phyloP scores from a whole-genome alignment of 1,140 invertebrate genomes.

The Pantala flavescens region DNA sequence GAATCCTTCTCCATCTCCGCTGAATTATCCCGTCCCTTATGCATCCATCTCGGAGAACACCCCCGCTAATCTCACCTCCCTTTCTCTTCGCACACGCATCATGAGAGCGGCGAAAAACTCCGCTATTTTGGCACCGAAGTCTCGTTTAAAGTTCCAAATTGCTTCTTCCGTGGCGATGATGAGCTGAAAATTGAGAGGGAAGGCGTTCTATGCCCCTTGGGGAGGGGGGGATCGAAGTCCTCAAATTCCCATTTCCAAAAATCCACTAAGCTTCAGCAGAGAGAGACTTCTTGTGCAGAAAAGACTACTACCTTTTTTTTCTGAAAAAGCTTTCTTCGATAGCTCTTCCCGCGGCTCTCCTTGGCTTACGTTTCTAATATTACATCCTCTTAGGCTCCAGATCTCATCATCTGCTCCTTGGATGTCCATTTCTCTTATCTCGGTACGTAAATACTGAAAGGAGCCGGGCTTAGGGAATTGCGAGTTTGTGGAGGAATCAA shows the following conservation, averaged over 20 bases:
- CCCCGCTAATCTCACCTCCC: no score
- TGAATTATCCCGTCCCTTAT: no score
- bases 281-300: neutral
- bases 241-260: slow-evolving; percentile 7
- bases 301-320: slow-evolving; percentile 3
- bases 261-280: neutral
- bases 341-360: neutral
- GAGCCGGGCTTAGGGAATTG: no score
- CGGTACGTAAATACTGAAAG: no score
- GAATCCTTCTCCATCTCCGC: no score
- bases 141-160: slow-evolving; percentile 2
- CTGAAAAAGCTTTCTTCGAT: neutral
- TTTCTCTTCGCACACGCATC: no score
- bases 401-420: neutral
- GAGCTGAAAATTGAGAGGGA: slow-evolving; percentile 4
- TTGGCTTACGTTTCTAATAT: neutral
- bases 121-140: neutral
- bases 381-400: neutral
- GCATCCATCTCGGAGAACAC: no score
- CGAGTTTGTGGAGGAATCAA: no score
- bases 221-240: neutral
- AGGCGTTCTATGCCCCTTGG: neutral
- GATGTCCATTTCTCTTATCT: no score
- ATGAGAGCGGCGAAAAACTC: neutral
- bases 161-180: slow-evolving; percentile 3